These are phyloP conservation scores for Stomorhina lunata DNA, from an alignment of 2,888 invertebrate genomes.

Conservation along the genomic window DNA sequence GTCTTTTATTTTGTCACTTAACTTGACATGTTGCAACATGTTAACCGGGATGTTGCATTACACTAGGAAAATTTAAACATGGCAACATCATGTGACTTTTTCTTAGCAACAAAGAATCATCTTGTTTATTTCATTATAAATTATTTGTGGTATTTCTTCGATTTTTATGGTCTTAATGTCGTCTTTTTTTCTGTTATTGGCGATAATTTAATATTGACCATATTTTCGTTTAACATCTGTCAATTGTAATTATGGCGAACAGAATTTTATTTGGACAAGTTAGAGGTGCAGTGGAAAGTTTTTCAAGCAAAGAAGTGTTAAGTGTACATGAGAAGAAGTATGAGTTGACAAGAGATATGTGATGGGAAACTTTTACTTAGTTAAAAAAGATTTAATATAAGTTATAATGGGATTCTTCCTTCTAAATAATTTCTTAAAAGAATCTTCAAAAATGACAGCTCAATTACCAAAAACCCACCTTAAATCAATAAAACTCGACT, in stretches of 20 bases:
- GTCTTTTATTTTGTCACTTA: slow-evolving; percentile 59
- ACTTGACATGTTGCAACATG: slow-evolving; percentile 53
- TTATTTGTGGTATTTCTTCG: slow-evolving; percentile 44
- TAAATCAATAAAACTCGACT: background rate
- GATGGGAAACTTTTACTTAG: background rate
- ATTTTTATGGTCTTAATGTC: slow-evolving; percentile 37
- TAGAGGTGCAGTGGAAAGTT: background rate
- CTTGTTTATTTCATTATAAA: slow-evolving; percentile 40
- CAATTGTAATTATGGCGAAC: slow-evolving; percentile 55
- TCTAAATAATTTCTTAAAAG: background rate
- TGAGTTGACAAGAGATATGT: background rate
- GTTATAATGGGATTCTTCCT: no score
- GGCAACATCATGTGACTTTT: no score
- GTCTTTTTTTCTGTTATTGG: slow-evolving; percentile 23
- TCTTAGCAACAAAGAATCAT: slow-evolving; percentile 39
- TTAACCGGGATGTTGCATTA: slow-evolving; percentile 37
- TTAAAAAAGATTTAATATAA: no score
- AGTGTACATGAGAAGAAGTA: background rate
- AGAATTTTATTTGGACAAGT: background rate
- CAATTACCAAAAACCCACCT: slow-evolving; percentile 36
- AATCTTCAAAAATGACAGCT: slow-evolving; percentile 30
- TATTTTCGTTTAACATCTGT: slow-evolving; percentile 60
- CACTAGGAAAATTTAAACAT: no score
- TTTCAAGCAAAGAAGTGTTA: no score
- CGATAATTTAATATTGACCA: slow-evolving; percentile 54